Conservation (phyloP, 1,140 invertebrate species). For the Pissodes strobi region DNA sequence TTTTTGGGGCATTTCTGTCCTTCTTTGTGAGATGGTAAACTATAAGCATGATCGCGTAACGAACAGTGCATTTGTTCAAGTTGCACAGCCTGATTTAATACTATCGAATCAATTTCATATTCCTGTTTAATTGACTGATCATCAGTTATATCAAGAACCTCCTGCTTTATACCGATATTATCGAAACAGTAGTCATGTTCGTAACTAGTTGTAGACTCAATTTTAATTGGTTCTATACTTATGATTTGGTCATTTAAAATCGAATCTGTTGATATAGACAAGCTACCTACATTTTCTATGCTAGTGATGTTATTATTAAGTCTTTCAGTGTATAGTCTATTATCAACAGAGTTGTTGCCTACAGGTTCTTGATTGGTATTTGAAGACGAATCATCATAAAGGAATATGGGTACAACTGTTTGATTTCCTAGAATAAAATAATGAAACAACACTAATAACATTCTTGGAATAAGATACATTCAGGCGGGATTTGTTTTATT, state of each 20-base stretch:
- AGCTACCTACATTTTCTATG: background rate
- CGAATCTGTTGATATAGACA: background rate
- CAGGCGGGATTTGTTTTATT: too few relatives aligned
- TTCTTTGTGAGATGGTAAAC: constrained; percentile 22
- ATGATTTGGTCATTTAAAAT: background rate
- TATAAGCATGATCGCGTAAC: constrained; percentile 42
- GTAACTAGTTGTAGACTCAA: constrained; percentile 19
- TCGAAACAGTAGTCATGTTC: constrained; percentile 46
- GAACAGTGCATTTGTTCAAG: too few relatives aligned
- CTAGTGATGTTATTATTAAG: background rate
- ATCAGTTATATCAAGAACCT: constrained; percentile 10
- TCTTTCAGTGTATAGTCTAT: background rate
- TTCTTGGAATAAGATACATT: too few relatives aligned
- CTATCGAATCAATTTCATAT: too few relatives aligned
- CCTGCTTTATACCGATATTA: constrained; percentile 14
- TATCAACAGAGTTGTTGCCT: background rate
- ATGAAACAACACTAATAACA: too few relatives aligned
- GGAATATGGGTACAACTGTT: constrained; percentile 73
- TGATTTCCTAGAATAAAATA: constrained; percentile 60
- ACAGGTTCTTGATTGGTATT: background rate
- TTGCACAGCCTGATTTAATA: too few relatives aligned
- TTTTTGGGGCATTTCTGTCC: constrained; percentile 4
- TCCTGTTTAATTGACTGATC: background rate
- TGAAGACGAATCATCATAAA: constrained; percentile 55
- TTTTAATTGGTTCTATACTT: constrained; percentile 3